Percentiles rank a stretch among this genome's conserved stretches.
These are phyloP conservation scores for Euleptes europaea DNA, from an alignment of 2,113 vertebrate species.

Conservation along the genomic window DNA sequence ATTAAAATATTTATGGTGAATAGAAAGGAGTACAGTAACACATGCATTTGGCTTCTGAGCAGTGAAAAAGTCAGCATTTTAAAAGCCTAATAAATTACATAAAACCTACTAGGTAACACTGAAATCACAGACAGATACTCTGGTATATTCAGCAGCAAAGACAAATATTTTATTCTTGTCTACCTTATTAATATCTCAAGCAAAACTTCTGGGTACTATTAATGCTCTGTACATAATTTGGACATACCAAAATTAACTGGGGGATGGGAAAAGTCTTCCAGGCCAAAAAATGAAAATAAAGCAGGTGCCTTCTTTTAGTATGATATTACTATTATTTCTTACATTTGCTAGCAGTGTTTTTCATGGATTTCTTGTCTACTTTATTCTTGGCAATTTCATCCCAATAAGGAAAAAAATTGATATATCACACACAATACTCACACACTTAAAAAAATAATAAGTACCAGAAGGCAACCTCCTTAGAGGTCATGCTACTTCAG, in stretches of 20 bases:
- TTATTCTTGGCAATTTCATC: neutral
- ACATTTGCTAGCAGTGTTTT: neutral
- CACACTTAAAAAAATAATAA: neutral
- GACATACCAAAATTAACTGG: neutral
- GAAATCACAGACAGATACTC: conserved; percentile 26
- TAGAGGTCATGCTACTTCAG: neutral
- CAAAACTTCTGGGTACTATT: neutral
- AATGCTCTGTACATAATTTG: neutral
- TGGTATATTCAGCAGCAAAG: conserved; percentile 27
- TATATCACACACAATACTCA: neutral
- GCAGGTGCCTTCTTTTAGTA: neutral
- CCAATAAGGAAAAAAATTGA: neutral
- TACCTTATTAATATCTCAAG: neutral
- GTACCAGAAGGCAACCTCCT: neutral
- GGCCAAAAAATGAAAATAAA: neutral
- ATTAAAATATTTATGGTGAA: neutral
- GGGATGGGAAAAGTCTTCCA: neutral
- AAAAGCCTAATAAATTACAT: conserved; percentile 37
- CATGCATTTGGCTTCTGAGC: conserved; percentile 28
- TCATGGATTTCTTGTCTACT: neutral
- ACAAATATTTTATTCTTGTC: neutral
- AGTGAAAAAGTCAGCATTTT: conserved; percentile 19
- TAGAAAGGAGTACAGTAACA: neutral
- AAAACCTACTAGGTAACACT: conserved; percentile 26
- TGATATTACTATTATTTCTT: neutral